These are phyloP conservation scores for Microctonus hyperodae DNA, from an alignment of 2,888 invertebrate species.

Conservation along the genomic window DNA sequence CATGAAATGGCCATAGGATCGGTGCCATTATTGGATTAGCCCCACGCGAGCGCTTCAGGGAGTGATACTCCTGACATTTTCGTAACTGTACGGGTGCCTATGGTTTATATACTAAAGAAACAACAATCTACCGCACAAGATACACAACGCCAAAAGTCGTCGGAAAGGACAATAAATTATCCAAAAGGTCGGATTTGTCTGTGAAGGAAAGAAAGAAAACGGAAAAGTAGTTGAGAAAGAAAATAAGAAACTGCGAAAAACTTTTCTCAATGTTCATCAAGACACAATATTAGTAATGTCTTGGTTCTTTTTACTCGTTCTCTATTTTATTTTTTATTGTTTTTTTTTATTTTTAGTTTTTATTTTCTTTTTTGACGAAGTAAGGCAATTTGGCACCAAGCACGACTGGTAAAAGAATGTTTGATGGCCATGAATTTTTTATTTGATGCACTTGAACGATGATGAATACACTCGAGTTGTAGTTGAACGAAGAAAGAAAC, in stretches of 20 bases:
- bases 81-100: slow-evolving; percentile 9
- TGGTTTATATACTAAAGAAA: slow-evolving; percentile 22
- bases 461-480: slow-evolving; percentile 22
- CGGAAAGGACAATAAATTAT: slow-evolving; percentile 21
- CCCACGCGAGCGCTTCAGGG: slow-evolving; percentile 34
- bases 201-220: slow-evolving; percentile 1
- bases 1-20: slow-evolving; percentile 56
- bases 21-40: slow-evolving; percentile 58
- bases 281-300: slow-evolving; percentile 13
- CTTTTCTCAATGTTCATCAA: slow-evolving; percentile 22
- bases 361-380: not conserved
- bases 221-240: not conserved
- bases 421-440: slow-evolving; percentile 33
- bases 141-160: slow-evolving; percentile 21
- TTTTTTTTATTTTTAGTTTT: not conserved
- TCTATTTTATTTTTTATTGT: not conserved
- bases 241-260: slow-evolving; percentile 17
- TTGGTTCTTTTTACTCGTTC: not conserved
- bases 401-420: slow-evolving; percentile 26
- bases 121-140: slow-evolving; percentile 20
- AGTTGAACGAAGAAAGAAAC: slow-evolving; percentile 6
- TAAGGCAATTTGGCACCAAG: slow-evolving; percentile 3
- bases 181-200: slow-evolving; percentile 26
- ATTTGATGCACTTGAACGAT: slow-evolving; percentile 5
- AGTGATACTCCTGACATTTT: slow-evolving; percentile 7